Evolutionary conservation across 2,797 vertebrate species (phyloP).

Genomic region (Coluber constrictor): DNA sequence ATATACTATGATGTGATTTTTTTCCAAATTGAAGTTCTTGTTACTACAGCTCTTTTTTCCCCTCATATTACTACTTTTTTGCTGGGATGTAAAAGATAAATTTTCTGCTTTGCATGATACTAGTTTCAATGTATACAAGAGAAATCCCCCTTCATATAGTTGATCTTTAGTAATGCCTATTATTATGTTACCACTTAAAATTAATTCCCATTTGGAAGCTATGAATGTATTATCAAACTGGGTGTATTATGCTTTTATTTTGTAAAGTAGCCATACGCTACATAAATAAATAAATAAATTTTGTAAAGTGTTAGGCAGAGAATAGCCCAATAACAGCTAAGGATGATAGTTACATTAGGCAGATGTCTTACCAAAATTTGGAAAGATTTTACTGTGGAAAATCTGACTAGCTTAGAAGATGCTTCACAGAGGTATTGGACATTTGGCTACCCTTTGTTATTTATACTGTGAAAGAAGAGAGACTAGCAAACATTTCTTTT

Average conservation of each 20-base stretch:
- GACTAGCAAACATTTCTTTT: constrained; percentile 30
- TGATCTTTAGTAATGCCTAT: not conserved
- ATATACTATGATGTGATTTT: not conserved
- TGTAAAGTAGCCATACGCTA: constrained; percentile 16
- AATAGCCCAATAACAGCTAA: constrained; percentile 21
- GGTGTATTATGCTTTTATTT: constrained; percentile 7
- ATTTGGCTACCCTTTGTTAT: constrained; percentile 20
- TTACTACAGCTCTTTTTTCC: not conserved
- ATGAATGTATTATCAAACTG: not conserved
- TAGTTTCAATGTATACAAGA: not conserved
- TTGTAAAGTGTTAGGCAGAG: constrained; percentile 29
- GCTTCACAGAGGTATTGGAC: constrained; percentile 6
- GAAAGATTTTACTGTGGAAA: constrained; percentile 42
- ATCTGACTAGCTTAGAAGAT: constrained; percentile 47
- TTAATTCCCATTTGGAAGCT: constrained; percentile 11
- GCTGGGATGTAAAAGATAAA: not conserved
- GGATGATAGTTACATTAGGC: constrained; percentile 41
- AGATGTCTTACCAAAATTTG: constrained; percentile 33
- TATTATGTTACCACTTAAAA: not conserved
- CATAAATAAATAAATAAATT: not conserved
- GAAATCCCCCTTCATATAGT: not conserved
- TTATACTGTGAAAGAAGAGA: constrained; percentile 18
- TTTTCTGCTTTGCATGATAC: not conserved
- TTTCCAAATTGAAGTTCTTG: not conserved
- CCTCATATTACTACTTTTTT: not conserved